Evolutionary conservation across 2,113 vertebrate genomes (phyloP).

Genomic region (Oreotrochilus melanogaster): DNA sequence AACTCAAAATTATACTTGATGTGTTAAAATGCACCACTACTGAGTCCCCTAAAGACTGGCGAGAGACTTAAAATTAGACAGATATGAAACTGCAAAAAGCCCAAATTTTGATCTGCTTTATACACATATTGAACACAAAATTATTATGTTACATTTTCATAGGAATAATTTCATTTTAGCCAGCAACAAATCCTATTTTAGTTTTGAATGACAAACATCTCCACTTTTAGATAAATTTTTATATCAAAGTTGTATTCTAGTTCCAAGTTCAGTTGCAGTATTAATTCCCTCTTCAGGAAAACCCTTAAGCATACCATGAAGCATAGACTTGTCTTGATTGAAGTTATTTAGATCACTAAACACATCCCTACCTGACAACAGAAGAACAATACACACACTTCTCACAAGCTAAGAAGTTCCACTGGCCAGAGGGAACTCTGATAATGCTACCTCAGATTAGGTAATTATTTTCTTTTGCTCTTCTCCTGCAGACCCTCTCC

Average conservation of each 20-base stretch:
- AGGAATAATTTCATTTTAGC: not conserved
- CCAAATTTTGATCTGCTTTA: not conserved
- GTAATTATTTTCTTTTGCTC: not conserved
- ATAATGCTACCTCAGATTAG: not conserved
- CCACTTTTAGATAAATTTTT: not conserved
- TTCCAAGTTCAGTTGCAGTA: not conserved
- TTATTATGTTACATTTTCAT: not conserved
- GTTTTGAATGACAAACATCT: not conserved
- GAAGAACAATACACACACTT: not conserved
- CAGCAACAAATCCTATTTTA: not conserved
- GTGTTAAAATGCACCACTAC: not conserved
- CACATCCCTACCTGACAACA: not conserved
- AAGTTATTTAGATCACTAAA: not conserved
- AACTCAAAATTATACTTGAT: not conserved
- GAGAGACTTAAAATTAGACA: not conserved
- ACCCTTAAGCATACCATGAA: not conserved
- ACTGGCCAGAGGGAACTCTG: not conserved
- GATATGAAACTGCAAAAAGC: not conserved
- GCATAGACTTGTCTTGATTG: not conserved
- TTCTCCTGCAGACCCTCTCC: not conserved
- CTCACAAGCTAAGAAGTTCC: not conserved
- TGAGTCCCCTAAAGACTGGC: not conserved
- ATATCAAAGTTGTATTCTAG: not conserved
- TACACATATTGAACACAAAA: not conserved
- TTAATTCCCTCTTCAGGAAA: not conserved